phyloP scores from a whole-genome alignment of 2,113 vertebrate species.

The Rhynchopsitta pachyrhyncha region DNA sequence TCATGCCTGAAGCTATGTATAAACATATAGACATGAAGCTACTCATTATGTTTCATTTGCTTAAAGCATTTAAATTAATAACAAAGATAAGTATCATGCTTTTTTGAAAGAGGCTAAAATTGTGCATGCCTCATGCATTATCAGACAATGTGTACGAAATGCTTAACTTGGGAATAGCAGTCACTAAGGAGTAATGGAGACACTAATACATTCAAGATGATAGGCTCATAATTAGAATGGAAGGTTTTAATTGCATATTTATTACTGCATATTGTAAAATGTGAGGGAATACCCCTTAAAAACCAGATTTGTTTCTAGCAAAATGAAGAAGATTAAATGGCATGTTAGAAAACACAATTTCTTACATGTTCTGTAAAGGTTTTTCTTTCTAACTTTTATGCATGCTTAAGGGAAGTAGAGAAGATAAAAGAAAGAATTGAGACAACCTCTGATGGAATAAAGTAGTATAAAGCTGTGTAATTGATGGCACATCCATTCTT shows the following conservation, averaged over 20 bases:
- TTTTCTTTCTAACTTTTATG: neutral
- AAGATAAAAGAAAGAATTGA: constrained; percentile 2
- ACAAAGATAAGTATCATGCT: neutral
- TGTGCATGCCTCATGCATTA: neutral
- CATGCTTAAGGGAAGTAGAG: neutral
- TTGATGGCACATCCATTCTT: neutral
- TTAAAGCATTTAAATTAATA: neutral
- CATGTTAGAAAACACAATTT: neutral
- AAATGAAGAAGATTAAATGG: neutral
- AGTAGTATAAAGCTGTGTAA: neutral
- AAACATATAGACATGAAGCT: neutral
- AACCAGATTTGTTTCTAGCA: neutral
- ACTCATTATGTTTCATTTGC: neutral
- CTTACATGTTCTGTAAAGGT: neutral
- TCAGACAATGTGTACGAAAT: neutral
- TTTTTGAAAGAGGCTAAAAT: neutral
- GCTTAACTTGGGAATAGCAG: neutral
- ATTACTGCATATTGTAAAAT: neutral
- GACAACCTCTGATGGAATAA: neutral
- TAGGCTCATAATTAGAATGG: neutral
- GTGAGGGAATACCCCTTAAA: neutral
- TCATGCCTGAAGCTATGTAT: neutral
- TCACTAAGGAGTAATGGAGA: neutral
- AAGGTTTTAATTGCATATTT: constrained; percentile 17
- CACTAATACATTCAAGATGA: neutral